Conservation (phyloP, 2,888 invertebrate genomes). For the Diarsia rubi region DNA sequence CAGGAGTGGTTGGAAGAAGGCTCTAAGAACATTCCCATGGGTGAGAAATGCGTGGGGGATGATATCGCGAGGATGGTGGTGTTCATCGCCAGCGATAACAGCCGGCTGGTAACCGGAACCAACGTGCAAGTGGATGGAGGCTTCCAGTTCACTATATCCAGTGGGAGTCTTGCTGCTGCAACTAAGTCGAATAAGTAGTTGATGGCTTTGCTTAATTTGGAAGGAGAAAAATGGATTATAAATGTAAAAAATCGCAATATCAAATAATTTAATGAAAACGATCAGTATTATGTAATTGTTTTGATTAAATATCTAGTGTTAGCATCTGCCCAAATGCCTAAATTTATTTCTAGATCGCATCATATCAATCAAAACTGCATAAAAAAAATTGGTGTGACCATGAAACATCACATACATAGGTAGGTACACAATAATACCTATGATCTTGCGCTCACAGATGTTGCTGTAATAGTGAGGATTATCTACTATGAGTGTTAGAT, state of each 20-base stretch:
- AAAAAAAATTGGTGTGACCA: not conserved
- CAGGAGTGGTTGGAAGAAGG: conserved; percentile 53
- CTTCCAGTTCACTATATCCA: conserved; percentile 38
- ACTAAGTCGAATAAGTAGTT: conserved; percentile 13
- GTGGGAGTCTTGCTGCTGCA: not conserved
- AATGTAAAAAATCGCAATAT: not conserved
- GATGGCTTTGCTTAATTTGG: too few relatives aligned
- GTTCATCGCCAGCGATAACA: conserved; percentile 95
- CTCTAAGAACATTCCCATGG: conserved; percentile 62
- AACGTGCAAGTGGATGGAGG: conserved; percentile 70
- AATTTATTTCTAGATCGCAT: not conserved
- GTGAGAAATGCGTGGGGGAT: conserved; percentile 71
- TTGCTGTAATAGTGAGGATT: not conserved
- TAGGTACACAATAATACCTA: not conserved
- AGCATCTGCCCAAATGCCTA: too few relatives aligned
- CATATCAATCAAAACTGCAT: not conserved
- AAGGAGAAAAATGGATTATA: too few relatives aligned
- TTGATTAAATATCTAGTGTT: not conserved
- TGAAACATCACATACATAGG: too few relatives aligned
- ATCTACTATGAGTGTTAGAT: not conserved
- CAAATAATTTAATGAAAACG: not conserved
- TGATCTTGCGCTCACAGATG: too few relatives aligned
- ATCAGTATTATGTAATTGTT: not conserved
- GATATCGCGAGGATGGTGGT: conserved; percentile 96
- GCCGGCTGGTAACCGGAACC: conserved; percentile 95